Conservation (phyloP, 2,888 invertebrate genomes). For the Elysia crispata region DNA sequence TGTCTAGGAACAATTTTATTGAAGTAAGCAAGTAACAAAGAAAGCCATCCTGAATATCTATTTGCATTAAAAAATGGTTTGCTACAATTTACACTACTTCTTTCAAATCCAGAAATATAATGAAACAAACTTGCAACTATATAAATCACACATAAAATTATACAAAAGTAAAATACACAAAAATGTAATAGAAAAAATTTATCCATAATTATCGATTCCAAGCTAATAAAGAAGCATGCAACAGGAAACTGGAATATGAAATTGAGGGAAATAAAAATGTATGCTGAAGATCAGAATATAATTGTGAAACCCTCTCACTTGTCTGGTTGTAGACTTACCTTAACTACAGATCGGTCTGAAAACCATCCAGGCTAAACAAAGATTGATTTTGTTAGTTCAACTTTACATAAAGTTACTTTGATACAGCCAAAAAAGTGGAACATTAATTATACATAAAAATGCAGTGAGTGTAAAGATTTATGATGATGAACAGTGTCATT, state of each 20-base stretch:
- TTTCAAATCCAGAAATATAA: too few species aligned
- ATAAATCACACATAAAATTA: too few species aligned
- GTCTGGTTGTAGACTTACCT: slow-evolving; percentile 33
- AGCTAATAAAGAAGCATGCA: neutral
- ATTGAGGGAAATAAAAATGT: neutral
- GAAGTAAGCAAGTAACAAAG: too few species aligned
- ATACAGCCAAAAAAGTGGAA: neutral
- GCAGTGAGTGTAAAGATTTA: neutral
- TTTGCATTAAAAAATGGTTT: too few species aligned
- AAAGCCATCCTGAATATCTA: too few species aligned
- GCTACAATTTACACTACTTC: too few species aligned
- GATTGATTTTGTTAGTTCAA: slow-evolving; percentile 27
- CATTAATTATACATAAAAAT: neutral
- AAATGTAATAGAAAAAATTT: neutral
- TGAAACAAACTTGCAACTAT: too few species aligned
- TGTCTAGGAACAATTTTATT: too few species aligned
- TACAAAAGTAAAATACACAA: neutral
- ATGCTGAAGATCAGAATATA: neutral
- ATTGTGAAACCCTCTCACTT: too few species aligned
- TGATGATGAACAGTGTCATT: neutral
- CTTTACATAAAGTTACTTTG: neutral
- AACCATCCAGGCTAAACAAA: slow-evolving; percentile 42
- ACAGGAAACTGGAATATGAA: neutral
- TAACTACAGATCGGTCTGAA: slow-evolving; percentile 39
- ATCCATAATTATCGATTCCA: neutral